Evolutionary conservation across 2,797 vertebrate species (phyloP), one percentile per base, ranked within the genome.

Genomic region (Rhinatrema bivittatum): DNA sequence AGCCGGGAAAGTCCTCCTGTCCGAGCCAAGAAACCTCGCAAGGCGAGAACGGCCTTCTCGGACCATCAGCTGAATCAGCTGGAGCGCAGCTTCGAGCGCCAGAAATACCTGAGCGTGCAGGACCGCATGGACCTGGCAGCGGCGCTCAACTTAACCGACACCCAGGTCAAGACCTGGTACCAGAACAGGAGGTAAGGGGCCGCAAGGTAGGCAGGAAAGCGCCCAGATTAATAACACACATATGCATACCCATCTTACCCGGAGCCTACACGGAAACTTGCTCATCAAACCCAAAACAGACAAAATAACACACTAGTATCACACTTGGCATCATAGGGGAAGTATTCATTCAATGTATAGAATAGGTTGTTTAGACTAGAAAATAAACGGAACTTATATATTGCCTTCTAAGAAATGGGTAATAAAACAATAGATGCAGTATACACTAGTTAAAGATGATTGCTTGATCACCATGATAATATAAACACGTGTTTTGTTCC

Each of bases 91-190:
- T 97, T 97, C 55, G 94, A 97, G 79, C 71, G 94, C 39, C 94
- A 97, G 54, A 97, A 97, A 78, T 97, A 97, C 75, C 85, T 97
- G 77, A 97, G 93, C 32, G 93, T 97, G 47, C 93, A 97, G 76
- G 93, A 97, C 78, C 90, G 93, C 62, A 97, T 97, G 93, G 93
- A 97, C 73, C 81, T 97, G 71, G 93, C 93, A 2, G 92, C 93
- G n/a, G 89, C 92, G 3, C 87, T 94, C 65, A 93, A 91, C 69
- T 88, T 94, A 62, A 94, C 90, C 3, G 91, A 94, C 73, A 94
- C 91, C 22, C 91, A 94, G 71, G 91, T 94, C 66, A 94, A 94
- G 74, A 94, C 91, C 60, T 94, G 90, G 90, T 94, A 93, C 74
- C 91, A 94, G 59, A 94, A 94, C 74, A 77, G 90, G 72, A 78